Evolutionary conservation across 2,888 invertebrate genomes (phyloP).

Genomic region (Catotricha subobsoleta): DNA sequence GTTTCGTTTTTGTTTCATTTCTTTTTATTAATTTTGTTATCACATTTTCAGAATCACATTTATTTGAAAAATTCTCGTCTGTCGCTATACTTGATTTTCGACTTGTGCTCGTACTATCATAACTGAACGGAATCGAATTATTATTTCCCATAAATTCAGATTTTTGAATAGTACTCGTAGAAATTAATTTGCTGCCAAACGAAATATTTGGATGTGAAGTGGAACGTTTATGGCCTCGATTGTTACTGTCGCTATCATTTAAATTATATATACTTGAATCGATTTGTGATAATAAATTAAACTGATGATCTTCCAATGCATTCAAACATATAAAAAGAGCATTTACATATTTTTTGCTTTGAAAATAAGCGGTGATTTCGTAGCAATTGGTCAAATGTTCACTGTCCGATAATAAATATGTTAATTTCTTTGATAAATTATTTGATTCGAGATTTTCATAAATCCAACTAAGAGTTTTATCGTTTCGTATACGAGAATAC

Average conservation of each 20-base stretch:
- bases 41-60: not conserved
- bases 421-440: slow-evolving; percentile 38
- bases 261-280: slow-evolving; percentile 35
- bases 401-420: slow-evolving; percentile 42
- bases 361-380: slow-evolving; percentile 37
- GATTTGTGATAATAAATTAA: slow-evolving; percentile 41
- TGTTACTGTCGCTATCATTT: slow-evolving; percentile 22
- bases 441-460: slow-evolving; percentile 36
- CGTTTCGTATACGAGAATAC: slow-evolving; percentile 26
- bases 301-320: slow-evolving; percentile 44
- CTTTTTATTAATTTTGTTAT: not conserved
- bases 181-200: not conserved
- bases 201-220: slow-evolving; percentile 38
- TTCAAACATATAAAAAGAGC: slow-evolving; percentile 42
- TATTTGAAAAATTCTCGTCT: too few species aligned
- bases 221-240: slow-evolving; percentile 26
- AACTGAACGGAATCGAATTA: not conserved
- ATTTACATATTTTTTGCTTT: slow-evolving; percentile 39
- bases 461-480: slow-evolving; percentile 36
- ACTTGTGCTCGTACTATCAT: not conserved
- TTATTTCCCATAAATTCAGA: not conserved
- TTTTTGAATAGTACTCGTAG: not conserved
- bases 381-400: slow-evolving; percentile 40
- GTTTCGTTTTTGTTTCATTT: not conserved
- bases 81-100: too few species aligned